Evolutionary conservation across 2,888 invertebrate genomes (phyloP), one percentile per base, ranked within the genome.

Genomic region (Sepioteuthis lessoniana): DNA sequence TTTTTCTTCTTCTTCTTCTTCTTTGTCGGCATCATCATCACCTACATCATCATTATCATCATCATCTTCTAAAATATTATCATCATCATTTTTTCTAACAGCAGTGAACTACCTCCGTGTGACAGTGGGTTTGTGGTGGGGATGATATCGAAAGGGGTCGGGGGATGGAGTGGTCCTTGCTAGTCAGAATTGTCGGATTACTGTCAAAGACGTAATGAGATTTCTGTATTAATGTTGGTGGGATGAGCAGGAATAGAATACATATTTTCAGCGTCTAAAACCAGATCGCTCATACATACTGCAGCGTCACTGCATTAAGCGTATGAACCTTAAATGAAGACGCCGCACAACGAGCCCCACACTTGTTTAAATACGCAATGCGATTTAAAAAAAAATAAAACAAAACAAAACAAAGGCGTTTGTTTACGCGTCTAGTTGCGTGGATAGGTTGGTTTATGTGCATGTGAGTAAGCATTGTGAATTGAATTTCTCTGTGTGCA

Each of bases 201-300:
- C 76, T 76, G 76, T 76, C 76, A 76, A 76, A 76, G 76, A 13
- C 76, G 76, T 76, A 76, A 76, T 76, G 76, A 76, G 76, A 76
- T 76, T 76, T 76, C 76, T 7, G 76, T 76, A 76, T 31, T 31
- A 76, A 76, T 76, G 76, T n/a, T 76, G 76, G n/a, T n/a, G 76
- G 76, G n/a, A n/a, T 31, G n/a, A 76, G 76, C 31, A 13, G 76
- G 76, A 13, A 76, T 13, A 31, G n/a, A 31, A 76, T n/a, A 76
- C 76, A 76, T 76, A 76, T 76, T 76, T 76, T 76, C 76, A n/a
- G 76, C 76, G 31, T 10, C 31, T 8, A 31, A 31, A 60, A 10
- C 60, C 8, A 31, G 60, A 60, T 31, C 60, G 28, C 60, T 10
- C 10, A 8, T 60, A 60, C 10, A 60, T 31, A 76, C 76, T n/a